Conservation (phyloP, 2,113 vertebrate genomes). For the Pristiophorus japonicus region DNA sequence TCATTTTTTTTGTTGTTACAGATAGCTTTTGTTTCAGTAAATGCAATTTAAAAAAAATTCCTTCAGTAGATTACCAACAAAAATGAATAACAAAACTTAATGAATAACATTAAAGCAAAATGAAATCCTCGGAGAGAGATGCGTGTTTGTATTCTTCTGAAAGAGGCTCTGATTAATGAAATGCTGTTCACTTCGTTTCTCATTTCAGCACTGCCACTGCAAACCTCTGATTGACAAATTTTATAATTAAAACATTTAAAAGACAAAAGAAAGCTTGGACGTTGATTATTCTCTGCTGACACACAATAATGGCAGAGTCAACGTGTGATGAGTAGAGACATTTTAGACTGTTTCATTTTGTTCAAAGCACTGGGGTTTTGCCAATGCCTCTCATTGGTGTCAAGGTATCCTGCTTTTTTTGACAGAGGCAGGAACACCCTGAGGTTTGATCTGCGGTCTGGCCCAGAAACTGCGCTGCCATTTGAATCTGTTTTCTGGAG, state of each 20-base stretch:
- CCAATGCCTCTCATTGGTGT: neutral
- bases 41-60: neutral
- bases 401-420: neutral
- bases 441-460: neutral
- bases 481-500: neutral
- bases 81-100: slow-evolving; percentile 30
- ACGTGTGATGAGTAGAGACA: neutral
- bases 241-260: slow-evolving; percentile 16
- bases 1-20: neutral
- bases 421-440: neutral
- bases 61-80: slow-evolving; percentile 16
- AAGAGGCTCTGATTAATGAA: slow-evolving; percentile 26
- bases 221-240: slow-evolving; percentile 31
- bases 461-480: neutral
- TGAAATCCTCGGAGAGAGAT: slow-evolving; percentile 9
- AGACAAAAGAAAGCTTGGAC: neutral
- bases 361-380: neutral
- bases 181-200: neutral
- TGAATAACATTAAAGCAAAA: slow-evolving; percentile 31
- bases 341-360: neutral
- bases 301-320: neutral
- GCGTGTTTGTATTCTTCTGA: slow-evolving; percentile 7
- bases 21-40: neutral
- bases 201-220: neutral
- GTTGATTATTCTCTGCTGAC: neutral